phyloP scores from a whole-genome alignment of 2,888 invertebrate genomes.

The Halictus ligatus region DNA sequence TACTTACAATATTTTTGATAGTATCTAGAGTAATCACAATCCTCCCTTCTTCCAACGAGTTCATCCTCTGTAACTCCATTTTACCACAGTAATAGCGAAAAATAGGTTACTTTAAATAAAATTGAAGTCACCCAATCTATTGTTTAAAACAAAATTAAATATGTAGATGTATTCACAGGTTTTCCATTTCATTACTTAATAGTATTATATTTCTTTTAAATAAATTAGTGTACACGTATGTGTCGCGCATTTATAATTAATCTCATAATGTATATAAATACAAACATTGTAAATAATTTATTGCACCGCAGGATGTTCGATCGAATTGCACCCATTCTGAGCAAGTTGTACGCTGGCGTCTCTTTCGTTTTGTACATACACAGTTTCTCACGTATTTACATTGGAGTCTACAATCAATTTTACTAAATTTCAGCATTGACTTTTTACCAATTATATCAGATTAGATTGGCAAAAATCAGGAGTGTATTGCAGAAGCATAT shows the following conservation, averaged over 20 bases:
- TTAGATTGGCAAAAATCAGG: not conserved
- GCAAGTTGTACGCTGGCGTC: conserved; percentile 17
- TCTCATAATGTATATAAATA: conserved; percentile 48
- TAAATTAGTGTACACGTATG: conserved; percentile 48
- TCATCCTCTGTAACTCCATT: conserved; percentile 20
- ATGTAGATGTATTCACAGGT: conserved; percentile 26
- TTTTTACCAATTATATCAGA: not conserved
- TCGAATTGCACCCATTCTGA: conserved; percentile 23
- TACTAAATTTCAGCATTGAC: not conserved
- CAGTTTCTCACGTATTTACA: conserved; percentile 35
- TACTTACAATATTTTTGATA: conserved; percentile 76
- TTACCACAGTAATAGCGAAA: not conserved
- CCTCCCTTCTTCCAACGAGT: conserved; percentile 22
- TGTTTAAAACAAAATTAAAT: conserved; percentile 26
- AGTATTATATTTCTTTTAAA: conserved; percentile 42
- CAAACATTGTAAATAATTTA: conserved; percentile 54
- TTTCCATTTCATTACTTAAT: conserved; percentile 58
- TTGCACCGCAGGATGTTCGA: conserved; percentile 23
- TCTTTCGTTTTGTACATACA: conserved; percentile 19
- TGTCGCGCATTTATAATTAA: conserved; percentile 30
- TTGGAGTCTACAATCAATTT: not conserved
- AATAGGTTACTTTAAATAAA: not conserved
- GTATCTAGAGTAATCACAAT: conserved; percentile 68
- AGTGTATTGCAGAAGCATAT: not conserved
- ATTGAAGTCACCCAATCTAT: not conserved